Evolutionary conservation across 1,140 invertebrate genomes (phyloP).

Genomic region (Laupala kohalensis): DNA sequence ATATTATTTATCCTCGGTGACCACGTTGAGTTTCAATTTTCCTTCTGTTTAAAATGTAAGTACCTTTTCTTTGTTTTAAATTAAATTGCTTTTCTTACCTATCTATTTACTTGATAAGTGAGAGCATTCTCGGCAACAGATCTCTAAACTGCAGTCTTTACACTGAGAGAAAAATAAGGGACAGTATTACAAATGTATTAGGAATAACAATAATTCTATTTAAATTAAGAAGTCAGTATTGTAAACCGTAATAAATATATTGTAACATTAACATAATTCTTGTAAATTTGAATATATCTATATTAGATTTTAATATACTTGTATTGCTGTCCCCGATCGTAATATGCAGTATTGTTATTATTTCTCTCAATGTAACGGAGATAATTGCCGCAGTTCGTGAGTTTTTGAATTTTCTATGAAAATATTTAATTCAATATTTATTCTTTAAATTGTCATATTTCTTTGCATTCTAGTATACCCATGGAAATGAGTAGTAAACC

Average conservation of each 20-base stretch:
- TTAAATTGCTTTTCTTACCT: too few species aligned
- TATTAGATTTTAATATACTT: neutral
- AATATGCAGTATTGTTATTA: neutral
- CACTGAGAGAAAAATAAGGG: too few species aligned
- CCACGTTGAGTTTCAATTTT: too few species aligned
- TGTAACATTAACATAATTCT: neutral
- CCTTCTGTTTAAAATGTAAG: too few species aligned
- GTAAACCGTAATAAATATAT: neutral
- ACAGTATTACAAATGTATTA: too few species aligned
- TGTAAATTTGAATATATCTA: neutral
- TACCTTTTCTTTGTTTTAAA: too few species aligned
- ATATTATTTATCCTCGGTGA: neutral
- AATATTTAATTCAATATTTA: too few species aligned
- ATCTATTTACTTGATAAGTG: too few species aligned
- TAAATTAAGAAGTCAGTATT: conserved; percentile 1
- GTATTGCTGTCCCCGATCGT: neutral
- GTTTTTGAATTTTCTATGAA: neutral
- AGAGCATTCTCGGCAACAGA: too few species aligned
- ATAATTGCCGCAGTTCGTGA: neutral
- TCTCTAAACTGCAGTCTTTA: too few species aligned
- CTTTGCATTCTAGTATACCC: conserved; percentile 10
- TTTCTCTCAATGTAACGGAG: too few species aligned
- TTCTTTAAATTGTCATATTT: conserved; percentile 4
- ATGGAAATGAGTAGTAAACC: conserved; percentile 12
- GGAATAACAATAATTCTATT: too few species aligned